A percentile compares a stretch with the other conserved stretches of the same genome.
These are phyloP conservation scores for Tachystola acroxantha DNA, from an alignment of 2,888 invertebrate genomes.

Conservation along the genomic window DNA sequence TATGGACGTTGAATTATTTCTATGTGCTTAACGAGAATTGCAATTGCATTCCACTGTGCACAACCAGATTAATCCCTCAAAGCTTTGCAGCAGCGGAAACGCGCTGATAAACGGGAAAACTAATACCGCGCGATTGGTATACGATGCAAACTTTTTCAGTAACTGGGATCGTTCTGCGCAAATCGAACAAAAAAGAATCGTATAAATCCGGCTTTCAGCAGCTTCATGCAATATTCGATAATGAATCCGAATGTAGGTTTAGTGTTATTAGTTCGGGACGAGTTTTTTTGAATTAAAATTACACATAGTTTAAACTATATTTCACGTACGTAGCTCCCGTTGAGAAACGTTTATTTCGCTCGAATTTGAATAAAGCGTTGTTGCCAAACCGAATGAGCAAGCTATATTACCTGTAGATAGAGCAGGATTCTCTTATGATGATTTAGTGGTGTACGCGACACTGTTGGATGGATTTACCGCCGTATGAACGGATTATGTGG, in stretches of 20 bases:
- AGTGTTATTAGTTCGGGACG: constrained; percentile 37
- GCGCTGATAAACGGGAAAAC: constrained; percentile 69
- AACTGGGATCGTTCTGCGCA: constrained; percentile 49
- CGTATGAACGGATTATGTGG: constrained; percentile 77
- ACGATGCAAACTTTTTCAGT: constrained; percentile 75
- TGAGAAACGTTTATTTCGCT: not conserved
- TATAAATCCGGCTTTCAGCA: constrained; percentile 60
- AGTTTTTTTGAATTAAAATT: constrained; percentile 20
- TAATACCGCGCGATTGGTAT: constrained; percentile 72
- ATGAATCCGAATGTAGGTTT: constrained; percentile 55
- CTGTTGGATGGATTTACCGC: constrained; percentile 74
- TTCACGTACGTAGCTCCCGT: not conserved
- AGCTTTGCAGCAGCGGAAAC: constrained; percentile 59
- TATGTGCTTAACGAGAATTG: constrained; percentile 25
- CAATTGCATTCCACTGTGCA: constrained; percentile 48
- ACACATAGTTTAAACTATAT: constrained; percentile 1
- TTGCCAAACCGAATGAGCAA: constrained; percentile 39
- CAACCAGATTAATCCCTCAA: constrained; percentile 70
- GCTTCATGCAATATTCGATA: constrained; percentile 51
- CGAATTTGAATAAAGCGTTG: constrained; percentile 25
- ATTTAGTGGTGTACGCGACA: constrained; percentile 71
- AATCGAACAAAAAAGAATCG: constrained; percentile 61
- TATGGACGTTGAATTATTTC: no score
- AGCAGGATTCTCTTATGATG: constrained; percentile 76
- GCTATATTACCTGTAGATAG: constrained; percentile 23